Evolutionary conservation across 92 coral and sea anemone species (phyloP).

Genomic region (Umimayanthus chanpuru): DNA sequence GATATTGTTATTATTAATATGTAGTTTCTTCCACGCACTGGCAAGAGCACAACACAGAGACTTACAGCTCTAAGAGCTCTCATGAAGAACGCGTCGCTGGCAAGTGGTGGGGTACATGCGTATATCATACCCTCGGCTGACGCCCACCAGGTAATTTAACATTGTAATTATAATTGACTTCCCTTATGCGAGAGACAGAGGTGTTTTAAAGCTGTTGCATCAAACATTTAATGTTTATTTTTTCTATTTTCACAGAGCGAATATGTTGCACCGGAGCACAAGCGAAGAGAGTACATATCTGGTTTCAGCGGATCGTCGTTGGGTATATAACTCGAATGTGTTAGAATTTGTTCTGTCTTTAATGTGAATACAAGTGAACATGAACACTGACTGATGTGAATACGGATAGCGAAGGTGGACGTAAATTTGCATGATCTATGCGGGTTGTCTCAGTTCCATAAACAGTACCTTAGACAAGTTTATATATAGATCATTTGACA

Average conservation of each 20-base stretch:
- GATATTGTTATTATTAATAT: background rate
- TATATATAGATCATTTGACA: too few relatives aligned
- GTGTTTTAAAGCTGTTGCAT: background rate
- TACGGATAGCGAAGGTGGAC: too few relatives aligned
- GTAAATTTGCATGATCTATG: too few relatives aligned
- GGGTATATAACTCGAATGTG: conserved; percentile 7
- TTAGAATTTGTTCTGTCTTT: background rate
- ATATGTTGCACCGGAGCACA: conserved; percentile 88
- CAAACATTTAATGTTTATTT: background rate
- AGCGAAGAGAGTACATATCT: conserved; percentile 81
- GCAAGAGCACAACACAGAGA: conserved; percentile 70
- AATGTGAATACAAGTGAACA: background rate
- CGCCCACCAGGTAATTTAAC: conserved; percentile 79
- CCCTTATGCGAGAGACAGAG: background rate
- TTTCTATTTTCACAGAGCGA: conserved; percentile 69
- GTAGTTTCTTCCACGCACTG: conserved; percentile 77
- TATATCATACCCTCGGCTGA: conserved; percentile 90
- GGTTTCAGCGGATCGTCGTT: conserved; percentile 94
- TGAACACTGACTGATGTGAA: too few relatives aligned
- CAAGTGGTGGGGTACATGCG: conserved; percentile 72
- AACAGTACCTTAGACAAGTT: too few relatives aligned
- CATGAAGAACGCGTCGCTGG: conserved; percentile 57
- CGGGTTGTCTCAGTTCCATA: too few relatives aligned
- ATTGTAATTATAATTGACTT: background rate
- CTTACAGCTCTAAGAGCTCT: conserved; percentile 68